Base-by-base conservation (phyloP, 2,113 vertebrate species). In the Catharus bicknelli region DNA sequence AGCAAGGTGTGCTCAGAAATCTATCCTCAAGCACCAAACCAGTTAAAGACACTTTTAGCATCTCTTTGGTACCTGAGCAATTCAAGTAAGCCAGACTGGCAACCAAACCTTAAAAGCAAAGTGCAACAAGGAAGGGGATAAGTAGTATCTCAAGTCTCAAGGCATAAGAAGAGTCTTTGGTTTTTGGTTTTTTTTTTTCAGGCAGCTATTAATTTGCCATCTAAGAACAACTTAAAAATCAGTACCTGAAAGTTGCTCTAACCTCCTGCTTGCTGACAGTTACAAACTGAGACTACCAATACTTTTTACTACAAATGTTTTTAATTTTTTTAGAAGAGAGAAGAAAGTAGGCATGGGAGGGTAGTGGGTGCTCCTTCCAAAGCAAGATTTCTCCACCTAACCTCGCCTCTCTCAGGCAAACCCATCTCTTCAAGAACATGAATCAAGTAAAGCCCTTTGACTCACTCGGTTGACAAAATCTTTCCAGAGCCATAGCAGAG, bases 401-500 rank as follows among this genome's bases (percentile, higher is more conserved):
- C 22, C 21, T 29, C 36, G 80, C 36, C 58, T 75, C 16, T 25
- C 45, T 58, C 32, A 21, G 40, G 19, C 48, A 78, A 81, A 48
- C 4, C 17, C 58, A 30, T 27, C 23, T 57, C 42, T 83, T 40
- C 58, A 86, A 58, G 61, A 54, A 54, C 2, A 1, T 18, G 23
- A 59, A 48, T 42, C 53, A 72, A 42, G 29, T 11, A 79, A 82
- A 93, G 54, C 42, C 75, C 72, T 83, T 84, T 80, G 85, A 90
- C 72, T 91, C 90, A 50, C 16, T 72, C 16, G 1, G 58, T 42
- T 2, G 1, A 93, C 75, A 92, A 64, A 89, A 64, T 51, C 61
- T 92, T 95, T 96, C 93, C 78, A 90, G 84, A 90, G 58, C 27
- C 40, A 64, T 0, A 57, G 34, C 27, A 43, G 34, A 92, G 88